Evolutionary conservation across 2,888 invertebrate species (phyloP).

Genomic region (Anoncus sp.): DNA sequence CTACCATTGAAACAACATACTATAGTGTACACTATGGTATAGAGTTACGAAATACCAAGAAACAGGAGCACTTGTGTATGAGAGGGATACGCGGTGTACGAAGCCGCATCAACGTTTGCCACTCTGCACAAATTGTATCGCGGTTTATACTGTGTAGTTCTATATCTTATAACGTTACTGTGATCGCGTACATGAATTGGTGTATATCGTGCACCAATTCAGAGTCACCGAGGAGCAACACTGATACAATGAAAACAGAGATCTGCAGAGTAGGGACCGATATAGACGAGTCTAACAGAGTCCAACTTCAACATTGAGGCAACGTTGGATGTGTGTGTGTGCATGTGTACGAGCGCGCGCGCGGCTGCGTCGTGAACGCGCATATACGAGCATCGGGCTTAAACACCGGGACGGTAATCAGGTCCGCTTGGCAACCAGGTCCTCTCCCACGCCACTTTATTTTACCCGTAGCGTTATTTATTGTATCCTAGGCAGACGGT

Average conservation of each 20-base stretch:
- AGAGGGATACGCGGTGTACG: slow-evolving; percentile 33
- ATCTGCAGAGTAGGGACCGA: slow-evolving; percentile 38
- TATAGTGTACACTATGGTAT: slow-evolving; percentile 23
- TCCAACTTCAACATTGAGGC: slow-evolving; percentile 18
- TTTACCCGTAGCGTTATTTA: slow-evolving; percentile 66
- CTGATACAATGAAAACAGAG: slow-evolving; percentile 36
- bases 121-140: slow-evolving; percentile 50
- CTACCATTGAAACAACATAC: slow-evolving; percentile 57
- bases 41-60: slow-evolving; percentile 36
- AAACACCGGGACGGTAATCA: slow-evolving; percentile 66
- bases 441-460: slow-evolving; percentile 69
- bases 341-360: slow-evolving; percentile 2
- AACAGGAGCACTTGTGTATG: slow-evolving; percentile 33
- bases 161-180: slow-evolving; percentile 18
- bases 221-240: slow-evolving; percentile 18
- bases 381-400: slow-evolving; percentile 54
- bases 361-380: background rate
- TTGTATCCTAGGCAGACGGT: slow-evolving; percentile 59
- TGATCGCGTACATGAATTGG: slow-evolving; percentile 29
- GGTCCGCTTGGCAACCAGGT: slow-evolving; percentile 68
- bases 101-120: slow-evolving; percentile 30
- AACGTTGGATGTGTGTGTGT: slow-evolving; percentile 1
- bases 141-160: slow-evolving; percentile 21
- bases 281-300: slow-evolving; percentile 47
- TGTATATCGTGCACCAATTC: slow-evolving; percentile 37